These are phyloP conservation scores for Cecropterus lyciades DNA, from an alignment of 1,140 invertebrate species.

Conservation along the genomic window DNA sequence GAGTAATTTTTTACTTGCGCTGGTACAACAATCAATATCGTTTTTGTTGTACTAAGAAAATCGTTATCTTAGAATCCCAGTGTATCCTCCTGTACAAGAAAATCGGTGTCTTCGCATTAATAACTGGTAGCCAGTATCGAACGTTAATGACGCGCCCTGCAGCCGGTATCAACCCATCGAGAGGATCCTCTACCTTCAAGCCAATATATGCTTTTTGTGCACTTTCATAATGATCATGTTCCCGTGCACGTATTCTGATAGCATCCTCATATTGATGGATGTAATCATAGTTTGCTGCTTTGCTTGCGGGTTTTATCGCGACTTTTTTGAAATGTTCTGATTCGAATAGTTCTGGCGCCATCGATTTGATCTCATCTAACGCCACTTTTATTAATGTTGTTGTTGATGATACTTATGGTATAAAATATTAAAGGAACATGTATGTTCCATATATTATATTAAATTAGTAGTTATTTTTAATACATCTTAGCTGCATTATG, in stretches of 20 bases:
- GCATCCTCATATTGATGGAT: conserved; percentile 41
- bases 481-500: too few relatives aligned
- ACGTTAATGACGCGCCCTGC: conserved; percentile 70
- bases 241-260: conserved; percentile 24
- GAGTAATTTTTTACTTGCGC: too few relatives aligned
- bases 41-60: not conserved
- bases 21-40: too few relatives aligned
- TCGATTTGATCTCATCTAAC: not conserved
- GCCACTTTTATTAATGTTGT: not conserved
- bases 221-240: conserved; percentile 40
- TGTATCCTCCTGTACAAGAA: conserved; percentile 18
- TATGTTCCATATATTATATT: too few relatives aligned
- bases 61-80: not conserved
- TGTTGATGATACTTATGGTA: not conserved
- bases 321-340: conserved; percentile 10
- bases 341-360: not conserved
- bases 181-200: conserved; percentile 18
- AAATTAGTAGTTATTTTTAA: too few relatives aligned
- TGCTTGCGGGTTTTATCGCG: conserved; percentile 15
- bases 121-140: conserved; percentile 64
- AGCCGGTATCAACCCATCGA: conserved; percentile 64
- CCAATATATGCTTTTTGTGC: conserved; percentile 35
- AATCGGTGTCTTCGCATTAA: conserved; percentile 46
- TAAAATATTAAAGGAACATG: too few relatives aligned
- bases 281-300: conserved; percentile 44